A percentile compares a stretch with the other conserved stretches of the same genome.
Conservation (phyloP, 2,888 invertebrate genomes). For the Drosophila mimica region DNA sequence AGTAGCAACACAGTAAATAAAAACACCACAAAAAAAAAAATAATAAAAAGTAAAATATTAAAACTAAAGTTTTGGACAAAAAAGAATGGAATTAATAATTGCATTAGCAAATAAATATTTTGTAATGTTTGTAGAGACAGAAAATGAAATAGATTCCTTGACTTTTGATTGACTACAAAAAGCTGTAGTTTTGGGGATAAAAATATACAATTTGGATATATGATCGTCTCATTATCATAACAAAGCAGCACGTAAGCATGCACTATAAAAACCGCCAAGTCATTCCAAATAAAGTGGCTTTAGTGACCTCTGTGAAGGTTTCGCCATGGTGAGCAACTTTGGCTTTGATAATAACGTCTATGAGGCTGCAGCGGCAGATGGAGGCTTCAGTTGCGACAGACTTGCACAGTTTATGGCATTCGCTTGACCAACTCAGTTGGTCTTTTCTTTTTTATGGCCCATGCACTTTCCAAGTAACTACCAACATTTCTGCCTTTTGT, state of each 20-base stretch:
- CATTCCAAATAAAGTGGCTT: slow-evolving; percentile 49
- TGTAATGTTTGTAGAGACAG: neutral
- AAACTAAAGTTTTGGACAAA: neutral
- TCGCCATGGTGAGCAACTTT: slow-evolving; percentile 61
- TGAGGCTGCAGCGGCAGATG: slow-evolving; percentile 14
- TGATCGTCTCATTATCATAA: slow-evolving; percentile 47
- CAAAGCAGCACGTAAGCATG: slow-evolving; percentile 56
- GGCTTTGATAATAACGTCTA: slow-evolving; percentile 4
- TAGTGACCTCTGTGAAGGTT: slow-evolving; percentile 69
- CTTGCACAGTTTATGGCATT: slow-evolving; percentile 21
- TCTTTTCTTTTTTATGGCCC: slow-evolving; percentile 37
- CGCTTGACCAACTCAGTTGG: slow-evolving; percentile 39
- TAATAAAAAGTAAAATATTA: neutral
- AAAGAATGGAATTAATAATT: neutral
- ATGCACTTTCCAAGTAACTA: slow-evolving; percentile 33
- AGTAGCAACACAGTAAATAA: slow-evolving; percentile 7
- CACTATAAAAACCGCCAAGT: slow-evolving; percentile 57
- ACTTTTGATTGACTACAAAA: neutral
- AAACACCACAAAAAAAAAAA: slow-evolving; percentile 9
- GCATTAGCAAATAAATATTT: neutral
- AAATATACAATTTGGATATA: neutral
- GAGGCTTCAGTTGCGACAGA: slow-evolving; percentile 30
- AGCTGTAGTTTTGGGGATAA: neutral
- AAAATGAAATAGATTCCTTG: neutral
- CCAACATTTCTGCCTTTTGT: slow-evolving; percentile 11